Evolutionary conservation across 2,888 invertebrate genomes (phyloP).

Genomic region (Drosophila anomelani): DNA sequence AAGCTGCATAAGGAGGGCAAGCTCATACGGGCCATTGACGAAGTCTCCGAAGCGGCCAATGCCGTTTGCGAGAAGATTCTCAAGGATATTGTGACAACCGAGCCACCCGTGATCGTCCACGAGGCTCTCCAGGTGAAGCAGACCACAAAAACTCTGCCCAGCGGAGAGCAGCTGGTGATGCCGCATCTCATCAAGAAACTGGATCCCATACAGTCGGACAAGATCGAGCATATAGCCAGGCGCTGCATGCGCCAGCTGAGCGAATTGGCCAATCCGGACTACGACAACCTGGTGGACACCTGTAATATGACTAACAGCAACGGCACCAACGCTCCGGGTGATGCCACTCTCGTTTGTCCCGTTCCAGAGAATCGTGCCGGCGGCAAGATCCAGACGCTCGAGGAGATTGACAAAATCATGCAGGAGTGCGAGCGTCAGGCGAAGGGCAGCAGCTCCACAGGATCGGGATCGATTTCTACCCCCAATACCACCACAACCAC

Average conservation of each 20-base stretch:
- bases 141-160: conserved; percentile 14
- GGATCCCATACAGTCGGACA: conserved; percentile 85
- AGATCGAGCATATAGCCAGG: conserved; percentile 85
- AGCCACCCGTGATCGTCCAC: conserved; percentile 81
- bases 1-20: conserved; percentile 82
- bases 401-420: conserved; percentile 84
- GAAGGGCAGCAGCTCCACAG: conserved; percentile 43
- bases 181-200: conserved; percentile 85
- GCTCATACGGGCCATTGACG: conserved; percentile 82
- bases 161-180: conserved; percentile 70
- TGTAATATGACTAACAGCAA: conserved; percentile 63
- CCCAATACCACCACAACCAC: conserved; percentile 32
- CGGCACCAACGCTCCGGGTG: conserved; percentile 47
- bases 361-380: conserved; percentile 73
- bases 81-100: conserved; percentile 82
- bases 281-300: conserved; percentile 83
- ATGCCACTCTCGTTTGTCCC: conserved; percentile 81
- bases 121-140: conserved; percentile 79
- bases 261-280: conserved; percentile 83
- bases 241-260: conserved; percentile 84
- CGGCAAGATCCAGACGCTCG: conserved; percentile 64
- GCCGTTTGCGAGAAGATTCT: conserved; percentile 83
- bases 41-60: conserved; percentile 83
- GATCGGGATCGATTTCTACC: conserved; percentile 18
- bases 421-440: conserved; percentile 83